These are phyloP conservation scores for Thalpophila matura DNA, from an alignment of 2,888 invertebrate genomes.

Conservation along the genomic window DNA sequence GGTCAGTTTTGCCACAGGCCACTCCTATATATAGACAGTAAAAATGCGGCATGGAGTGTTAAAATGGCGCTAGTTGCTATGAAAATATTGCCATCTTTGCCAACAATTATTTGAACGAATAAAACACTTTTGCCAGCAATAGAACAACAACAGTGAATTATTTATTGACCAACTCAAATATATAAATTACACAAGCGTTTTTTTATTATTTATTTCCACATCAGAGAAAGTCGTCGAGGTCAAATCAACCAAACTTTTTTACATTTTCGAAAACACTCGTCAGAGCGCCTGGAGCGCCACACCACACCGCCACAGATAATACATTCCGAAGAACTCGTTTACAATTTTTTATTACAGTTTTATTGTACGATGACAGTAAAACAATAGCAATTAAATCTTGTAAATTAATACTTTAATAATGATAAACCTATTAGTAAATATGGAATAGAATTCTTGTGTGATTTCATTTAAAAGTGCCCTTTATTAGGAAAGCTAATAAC, in stretches of 20 bases:
- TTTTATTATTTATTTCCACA: not conserved
- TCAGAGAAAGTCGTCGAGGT: slow-evolving; percentile 45
- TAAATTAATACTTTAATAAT: slow-evolving; percentile 4
- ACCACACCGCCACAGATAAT: slow-evolving; percentile 54
- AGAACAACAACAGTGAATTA: not conserved
- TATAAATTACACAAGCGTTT: not conserved
- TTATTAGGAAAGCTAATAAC: slow-evolving; percentile 27
- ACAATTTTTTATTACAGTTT: slow-evolving; percentile 25
- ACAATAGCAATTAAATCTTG: slow-evolving; percentile 22
- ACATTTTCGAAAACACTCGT: too few relatives aligned
- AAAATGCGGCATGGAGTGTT: too few relatives aligned
- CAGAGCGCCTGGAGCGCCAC: too few relatives aligned
- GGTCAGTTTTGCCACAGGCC: too few relatives aligned
- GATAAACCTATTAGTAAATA: not conserved
- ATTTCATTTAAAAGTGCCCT: slow-evolving; percentile 26
- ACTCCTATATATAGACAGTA: too few relatives aligned
- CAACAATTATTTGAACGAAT: not conserved
- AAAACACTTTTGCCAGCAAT: not conserved
- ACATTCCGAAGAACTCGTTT: slow-evolving; percentile 24
- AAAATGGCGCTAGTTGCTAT: slow-evolving; percentile 1
- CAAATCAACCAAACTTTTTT: slow-evolving; percentile 40
- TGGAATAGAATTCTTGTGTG: slow-evolving; percentile 10
- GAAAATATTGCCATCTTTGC: not conserved
- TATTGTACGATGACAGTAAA: slow-evolving; percentile 37
- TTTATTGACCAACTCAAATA: not conserved